Percentiles rank a stretch among this genome's conserved stretches.
These are phyloP conservation scores for Hippocampus barbouri DNA, from an alignment of 2,113 vertebrate species.

Conservation along the genomic window DNA sequence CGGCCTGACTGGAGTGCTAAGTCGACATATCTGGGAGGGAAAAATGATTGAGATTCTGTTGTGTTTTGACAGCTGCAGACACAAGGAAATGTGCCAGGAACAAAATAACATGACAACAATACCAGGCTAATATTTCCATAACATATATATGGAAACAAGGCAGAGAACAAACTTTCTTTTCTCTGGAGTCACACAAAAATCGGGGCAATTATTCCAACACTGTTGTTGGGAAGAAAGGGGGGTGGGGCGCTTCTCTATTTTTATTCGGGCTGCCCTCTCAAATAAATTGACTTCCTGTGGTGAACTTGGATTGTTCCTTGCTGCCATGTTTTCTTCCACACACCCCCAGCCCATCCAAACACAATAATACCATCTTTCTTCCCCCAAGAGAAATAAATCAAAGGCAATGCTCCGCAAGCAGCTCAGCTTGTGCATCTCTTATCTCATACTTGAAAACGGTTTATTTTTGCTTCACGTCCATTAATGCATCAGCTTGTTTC, in stretches of 20 bases:
- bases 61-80: conserved; percentile 63
- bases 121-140: conserved; percentile 67
- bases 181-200: conserved; percentile 64
- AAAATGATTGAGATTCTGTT: conserved; percentile 64
- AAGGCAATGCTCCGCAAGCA: conserved; percentile 58
- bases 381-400: conserved; percentile 70
- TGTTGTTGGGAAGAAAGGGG: conserved; percentile 45
- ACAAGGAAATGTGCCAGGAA: conserved; percentile 55
- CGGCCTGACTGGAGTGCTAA: conserved; percentile 53
- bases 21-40: conserved; percentile 47
- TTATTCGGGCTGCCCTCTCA: conserved; percentile 68
- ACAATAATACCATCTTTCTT: conserved; percentile 53
- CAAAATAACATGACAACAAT: conserved; percentile 60
- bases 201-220: conserved; percentile 66
- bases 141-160: conserved; percentile 57
- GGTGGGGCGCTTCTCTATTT: conserved; percentile 58
- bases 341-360: conserved; percentile 18
- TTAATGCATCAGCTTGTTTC: conserved; percentile 65
- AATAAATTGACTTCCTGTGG: conserved; percentile 74
- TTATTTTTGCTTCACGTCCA: conserved; percentile 72
- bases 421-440: conserved; percentile 59
- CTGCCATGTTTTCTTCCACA: conserved; percentile 41
- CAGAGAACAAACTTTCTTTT: conserved; percentile 64
- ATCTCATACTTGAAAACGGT: conserved; percentile 62
- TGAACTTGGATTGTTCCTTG: conserved; percentile 64